Evolutionary conservation across 2,888 invertebrate genomes (phyloP), one percentile per base, ranked within the genome.

Genomic region (Protodeltote pygarga): DNA sequence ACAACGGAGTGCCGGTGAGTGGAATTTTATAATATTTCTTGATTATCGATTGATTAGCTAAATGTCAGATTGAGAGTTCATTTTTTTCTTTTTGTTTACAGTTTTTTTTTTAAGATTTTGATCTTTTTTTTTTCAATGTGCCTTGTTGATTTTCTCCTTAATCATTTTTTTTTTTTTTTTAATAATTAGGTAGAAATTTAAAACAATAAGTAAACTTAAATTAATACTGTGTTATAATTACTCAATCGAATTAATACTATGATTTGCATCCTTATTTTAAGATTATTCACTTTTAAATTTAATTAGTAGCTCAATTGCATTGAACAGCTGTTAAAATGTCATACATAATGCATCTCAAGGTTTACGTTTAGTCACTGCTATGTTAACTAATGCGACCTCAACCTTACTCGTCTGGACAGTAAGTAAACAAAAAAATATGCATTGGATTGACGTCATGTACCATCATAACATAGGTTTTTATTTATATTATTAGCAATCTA

Each of bases 1-100:
- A 41, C 67, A 79, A 35, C 81, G 80, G 57, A 75, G 63, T 14
- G 79, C 81, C 58, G 89, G 89, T 89, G 48, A 83, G 89, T 83
- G 13, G 3, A 35, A 27, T 37, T 23, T 20, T 17, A 5, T 15
- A 3, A 19, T 37, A 33, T 14, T 13, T 10, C 5, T 23, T 32
- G 8, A 13, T 4, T 33, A 45, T 34, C 19, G 44, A 37, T 37
- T 15, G 23, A n/a, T n/a, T n/a, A n/a, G n/a, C n/a, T n/a, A n/a
- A n/a, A n/a, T n/a, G n/a, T n/a, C n/a, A n/a, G n/a, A n/a, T n/a
- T n/a, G n/a, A n/a, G n/a, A n/a, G n/a, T n/a, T n/a, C n/a, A n/a
- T n/a, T n/a, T n/a, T n/a, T n/a, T n/a, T n/a, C n/a, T n/a, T n/a
- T n/a, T n/a, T n/a, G n/a, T n/a, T n/a, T n/a, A n/a, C n/a, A n/a